These are phyloP conservation scores for Dichetophora obliterata DNA, from an alignment of 2,888 invertebrate genomes.

Conservation along the genomic window DNA sequence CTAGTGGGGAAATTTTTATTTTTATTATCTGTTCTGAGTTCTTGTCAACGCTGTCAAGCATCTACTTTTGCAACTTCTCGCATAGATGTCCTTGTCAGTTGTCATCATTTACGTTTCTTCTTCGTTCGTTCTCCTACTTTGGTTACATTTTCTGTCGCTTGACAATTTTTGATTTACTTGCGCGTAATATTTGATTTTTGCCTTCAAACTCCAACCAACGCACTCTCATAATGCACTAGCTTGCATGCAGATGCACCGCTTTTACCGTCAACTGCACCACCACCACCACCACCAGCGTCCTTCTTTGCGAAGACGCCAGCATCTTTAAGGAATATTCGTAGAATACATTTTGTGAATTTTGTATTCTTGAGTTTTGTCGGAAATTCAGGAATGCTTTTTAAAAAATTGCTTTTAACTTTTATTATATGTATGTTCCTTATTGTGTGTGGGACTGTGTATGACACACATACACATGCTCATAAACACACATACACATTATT, in stretches of 20 bases:
- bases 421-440: neutral
- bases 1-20: neutral
- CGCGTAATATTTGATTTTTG: neutral
- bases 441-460: neutral
- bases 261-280: neutral
- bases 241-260: neutral
- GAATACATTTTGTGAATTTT: neutral
- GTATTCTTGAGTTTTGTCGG: neutral
- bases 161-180: conserved; percentile 13
- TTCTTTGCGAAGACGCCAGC: neutral
- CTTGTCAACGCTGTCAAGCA: neutral
- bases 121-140: neutral
- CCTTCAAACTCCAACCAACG: neutral
- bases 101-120: conserved; percentile 16
- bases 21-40: neutral
- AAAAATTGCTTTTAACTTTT: conserved; percentile 7
- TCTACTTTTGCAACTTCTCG: neutral
- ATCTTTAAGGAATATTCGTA: neutral
- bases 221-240: no score
- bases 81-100: conserved; percentile 24
- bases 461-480: no score
- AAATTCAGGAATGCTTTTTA: conserved; percentile 8
- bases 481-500: no score
- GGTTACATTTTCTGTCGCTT: neutral
- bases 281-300: neutral